Evolutionary conservation across 2,888 invertebrate genomes (phyloP), one percentile per base, ranked within the genome.

Genomic region (Reticulitermes lucifugus): DNA sequence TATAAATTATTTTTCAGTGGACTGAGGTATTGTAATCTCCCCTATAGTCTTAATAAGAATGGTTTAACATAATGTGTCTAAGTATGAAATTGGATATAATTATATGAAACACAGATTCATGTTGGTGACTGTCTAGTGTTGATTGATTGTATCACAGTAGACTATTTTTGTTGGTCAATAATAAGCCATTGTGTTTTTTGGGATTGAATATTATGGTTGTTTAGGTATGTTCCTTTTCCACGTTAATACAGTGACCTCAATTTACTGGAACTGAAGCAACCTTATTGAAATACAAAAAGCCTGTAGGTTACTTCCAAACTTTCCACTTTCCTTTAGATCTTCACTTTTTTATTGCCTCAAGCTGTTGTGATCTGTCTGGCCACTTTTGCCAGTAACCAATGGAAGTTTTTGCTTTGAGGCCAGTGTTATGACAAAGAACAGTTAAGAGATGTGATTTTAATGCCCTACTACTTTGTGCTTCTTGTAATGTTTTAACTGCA

Each of bases 111-210:
- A 79, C 51, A 81, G 43, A n/a, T 65, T 65, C 18, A 81, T 65
- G 60, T 60, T 77, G 29, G 79, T 81, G 65, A 81, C 46, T 77
- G 41, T 41, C 18, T 81, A 41, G 35, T 65, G 81, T 81, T 60
- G 65, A 65, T 60, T 81, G 35, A 81, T 35, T 81, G 65, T 46
- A 65, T n/a, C 70, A 70, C 70, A 81, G 35, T 81, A 81, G 65
- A n/a, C 43, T 22, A 81, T 70, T 65, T 81, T 81, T 81, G 35
- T 43, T 81, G 65, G 65, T 65, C 14, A 70, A 65, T 65, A 81
- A 81, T 65, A 46, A 81, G 81, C 41, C 65, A 65, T 46, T 79
- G 65, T 65, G 65, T 81, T 81, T 81, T 46, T 81, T 81, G 81
- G 81, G 81, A 81, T n/a, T 41, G 65, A 65, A 65, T 65, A n/a